Conservation (phyloP, 2,113 vertebrate genomes). For the Triplophysa rosa region DNA sequence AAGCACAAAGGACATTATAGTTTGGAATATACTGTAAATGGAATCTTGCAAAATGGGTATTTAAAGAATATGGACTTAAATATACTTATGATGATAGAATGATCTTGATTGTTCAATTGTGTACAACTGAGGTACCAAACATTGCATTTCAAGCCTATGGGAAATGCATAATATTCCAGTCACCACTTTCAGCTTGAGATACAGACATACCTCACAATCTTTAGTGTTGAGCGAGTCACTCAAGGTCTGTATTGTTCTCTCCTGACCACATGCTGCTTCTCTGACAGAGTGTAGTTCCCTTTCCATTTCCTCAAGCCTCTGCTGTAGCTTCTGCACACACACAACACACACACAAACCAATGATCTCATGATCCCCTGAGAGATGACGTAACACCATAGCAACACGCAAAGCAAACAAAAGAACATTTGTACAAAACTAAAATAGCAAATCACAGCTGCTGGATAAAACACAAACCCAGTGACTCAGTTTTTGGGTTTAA, state of each 20-base stretch:
- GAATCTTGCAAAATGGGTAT: too few species aligned
- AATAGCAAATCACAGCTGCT: too few species aligned
- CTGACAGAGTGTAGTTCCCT: constrained; percentile 75
- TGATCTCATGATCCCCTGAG: constrained; percentile 14
- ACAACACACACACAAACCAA: constrained; percentile 18
- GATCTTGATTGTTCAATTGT: too few species aligned
- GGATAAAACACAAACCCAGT: neutral
- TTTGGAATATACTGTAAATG: neutral
- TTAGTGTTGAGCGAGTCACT: constrained; percentile 78
- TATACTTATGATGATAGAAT: too few species aligned
- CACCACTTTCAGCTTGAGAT: neutral
- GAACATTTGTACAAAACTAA: neutral
- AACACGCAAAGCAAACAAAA: neutral
- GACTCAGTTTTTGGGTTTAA: neutral
- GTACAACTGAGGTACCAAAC: neutral
- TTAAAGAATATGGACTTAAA: too few species aligned
- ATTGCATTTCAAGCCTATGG: neutral
- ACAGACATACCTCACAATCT: constrained; percentile 81
- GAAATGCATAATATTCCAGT: neutral
- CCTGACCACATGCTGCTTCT: constrained; percentile 80
- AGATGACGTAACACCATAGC: neutral
- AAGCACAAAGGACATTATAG: constrained; percentile 35
- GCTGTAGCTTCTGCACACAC: constrained; percentile 81
- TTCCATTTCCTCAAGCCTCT: constrained; percentile 81
- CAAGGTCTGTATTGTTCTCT: constrained; percentile 80